Evolutionary conservation across 2,888 invertebrate genomes (phyloP).

Genomic region (Lacanobia wlatinum): DNA sequence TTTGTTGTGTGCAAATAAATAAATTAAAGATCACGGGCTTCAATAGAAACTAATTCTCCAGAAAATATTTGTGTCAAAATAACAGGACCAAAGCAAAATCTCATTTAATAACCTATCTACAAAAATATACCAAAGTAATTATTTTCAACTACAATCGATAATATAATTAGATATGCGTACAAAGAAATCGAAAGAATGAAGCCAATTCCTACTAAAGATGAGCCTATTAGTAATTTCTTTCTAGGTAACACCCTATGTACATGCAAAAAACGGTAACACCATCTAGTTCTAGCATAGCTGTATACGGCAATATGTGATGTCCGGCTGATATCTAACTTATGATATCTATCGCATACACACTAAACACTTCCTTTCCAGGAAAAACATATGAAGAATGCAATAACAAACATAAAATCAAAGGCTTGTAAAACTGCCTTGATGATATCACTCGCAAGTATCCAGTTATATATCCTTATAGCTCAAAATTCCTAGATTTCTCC

Average conservation of each 20-base stretch:
- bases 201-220: conserved; percentile 41
- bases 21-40: no score
- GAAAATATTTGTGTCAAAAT: conserved; percentile 66
- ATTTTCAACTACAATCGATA: conserved; percentile 39
- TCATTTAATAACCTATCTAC: conserved; percentile 44
- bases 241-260: conserved; percentile 23
- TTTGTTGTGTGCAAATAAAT: no score
- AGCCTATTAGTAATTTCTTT: conserved; percentile 45
- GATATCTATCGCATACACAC: conserved; percentile 70
- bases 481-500: conserved; percentile 15
- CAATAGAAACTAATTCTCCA: conserved; percentile 68
- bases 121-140: conserved; percentile 49
- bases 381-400: conserved; percentile 46
- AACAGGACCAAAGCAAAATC: conserved; percentile 74
- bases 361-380: conserved; percentile 56
- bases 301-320: conserved; percentile 47
- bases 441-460: conserved; percentile 27
- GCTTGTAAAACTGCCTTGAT: conserved; percentile 43
- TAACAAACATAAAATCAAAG: conserved; percentile 41
- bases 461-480: conserved; percentile 30
- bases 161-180: conserved; percentile 46
- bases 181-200: conserved; percentile 57
- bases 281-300: conserved; percentile 31
- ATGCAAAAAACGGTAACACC: no score
- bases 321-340: conserved; percentile 69